Percentiles rank a stretch among this genome's conserved stretches.
These are phyloP conservation scores for Drosophila ustulata DNA, from an alignment of 2,888 invertebrate species.

Conservation along the genomic window DNA sequence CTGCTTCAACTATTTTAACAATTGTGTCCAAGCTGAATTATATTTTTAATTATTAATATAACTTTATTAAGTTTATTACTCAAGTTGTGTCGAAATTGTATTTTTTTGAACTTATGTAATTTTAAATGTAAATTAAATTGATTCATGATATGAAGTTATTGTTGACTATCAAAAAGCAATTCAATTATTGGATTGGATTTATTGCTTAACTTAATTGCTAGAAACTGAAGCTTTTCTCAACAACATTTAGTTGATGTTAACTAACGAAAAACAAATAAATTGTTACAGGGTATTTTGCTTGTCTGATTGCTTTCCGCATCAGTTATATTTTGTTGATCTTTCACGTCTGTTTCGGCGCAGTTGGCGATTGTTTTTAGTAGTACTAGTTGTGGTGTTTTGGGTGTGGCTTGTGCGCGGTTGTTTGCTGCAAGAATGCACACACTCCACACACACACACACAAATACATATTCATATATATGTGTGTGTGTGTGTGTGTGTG, in stretches of 20 bases:
- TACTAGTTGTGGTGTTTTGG: constrained; percentile 21
- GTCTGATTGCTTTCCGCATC: background rate
- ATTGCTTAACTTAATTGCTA: too few relatives aligned
- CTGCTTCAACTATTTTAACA: too few relatives aligned
- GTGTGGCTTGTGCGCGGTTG: constrained; percentile 24
- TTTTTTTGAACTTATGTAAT: too few relatives aligned
- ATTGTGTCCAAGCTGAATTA: too few relatives aligned
- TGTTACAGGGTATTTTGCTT: constrained; percentile 10
- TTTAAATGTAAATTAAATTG: too few relatives aligned
- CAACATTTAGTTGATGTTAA: too few relatives aligned
- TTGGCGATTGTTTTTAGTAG: constrained; percentile 37
- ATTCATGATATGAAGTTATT: too few relatives aligned
- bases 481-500: too few relatives aligned
- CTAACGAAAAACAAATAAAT: background rate
- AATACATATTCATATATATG: background rate
- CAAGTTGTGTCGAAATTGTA: too few relatives aligned
- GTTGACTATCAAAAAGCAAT: too few relatives aligned
- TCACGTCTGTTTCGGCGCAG: constrained; percentile 25
- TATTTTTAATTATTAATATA: background rate
- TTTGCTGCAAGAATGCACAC: constrained; percentile 46
- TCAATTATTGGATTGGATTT: too few relatives aligned
- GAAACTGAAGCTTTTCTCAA: too few relatives aligned
- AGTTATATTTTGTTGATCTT: constrained; percentile 26
- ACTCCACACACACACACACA: constrained; percentile 10
- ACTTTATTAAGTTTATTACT: background rate